Conservation (phyloP, 2,113 vertebrate genomes). For the Pseudopodoces humilis region DNA sequence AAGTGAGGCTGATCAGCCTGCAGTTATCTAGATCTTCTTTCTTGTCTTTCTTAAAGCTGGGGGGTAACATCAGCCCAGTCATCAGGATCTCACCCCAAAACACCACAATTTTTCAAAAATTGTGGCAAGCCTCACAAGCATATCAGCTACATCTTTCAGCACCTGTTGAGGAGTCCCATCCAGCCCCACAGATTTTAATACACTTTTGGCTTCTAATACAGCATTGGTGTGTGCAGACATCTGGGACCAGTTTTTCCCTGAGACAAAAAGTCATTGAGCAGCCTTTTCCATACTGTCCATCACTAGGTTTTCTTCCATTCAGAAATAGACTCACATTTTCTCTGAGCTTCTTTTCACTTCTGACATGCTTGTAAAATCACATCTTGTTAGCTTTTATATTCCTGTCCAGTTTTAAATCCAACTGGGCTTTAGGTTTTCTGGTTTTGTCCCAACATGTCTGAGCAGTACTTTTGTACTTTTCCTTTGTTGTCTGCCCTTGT, state of each 20-base stretch:
- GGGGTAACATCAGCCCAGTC: neutral
- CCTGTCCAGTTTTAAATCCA: neutral
- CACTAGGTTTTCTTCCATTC: neutral
- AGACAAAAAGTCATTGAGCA: neutral
- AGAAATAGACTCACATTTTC: neutral
- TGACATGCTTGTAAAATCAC: neutral
- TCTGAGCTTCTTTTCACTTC: neutral
- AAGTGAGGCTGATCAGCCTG: neutral
- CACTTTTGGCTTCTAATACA: neutral
- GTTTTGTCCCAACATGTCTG: slow-evolving; percentile 6
- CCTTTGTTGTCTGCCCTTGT: slow-evolving; percentile 12
- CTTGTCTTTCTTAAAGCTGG: neutral
- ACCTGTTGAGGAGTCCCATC: neutral
- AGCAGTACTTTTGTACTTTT: neutral
- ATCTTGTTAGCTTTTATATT: slow-evolving; percentile 7
- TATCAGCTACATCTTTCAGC: neutral
- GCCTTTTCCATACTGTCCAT: neutral
- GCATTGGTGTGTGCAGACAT: neutral
- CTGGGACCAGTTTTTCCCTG: neutral
- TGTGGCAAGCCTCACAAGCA: neutral
- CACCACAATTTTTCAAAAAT: neutral
- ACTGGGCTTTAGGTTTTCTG: neutral
- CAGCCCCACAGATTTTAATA: neutral
- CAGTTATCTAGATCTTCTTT: neutral
- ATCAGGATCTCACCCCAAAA: neutral